Percentiles rank a stretch among this genome's conserved stretches.
These are phyloP conservation scores for Leptocoma aspasia DNA, from an alignment of 2,113 vertebrate genomes.

Conservation along the genomic window DNA sequence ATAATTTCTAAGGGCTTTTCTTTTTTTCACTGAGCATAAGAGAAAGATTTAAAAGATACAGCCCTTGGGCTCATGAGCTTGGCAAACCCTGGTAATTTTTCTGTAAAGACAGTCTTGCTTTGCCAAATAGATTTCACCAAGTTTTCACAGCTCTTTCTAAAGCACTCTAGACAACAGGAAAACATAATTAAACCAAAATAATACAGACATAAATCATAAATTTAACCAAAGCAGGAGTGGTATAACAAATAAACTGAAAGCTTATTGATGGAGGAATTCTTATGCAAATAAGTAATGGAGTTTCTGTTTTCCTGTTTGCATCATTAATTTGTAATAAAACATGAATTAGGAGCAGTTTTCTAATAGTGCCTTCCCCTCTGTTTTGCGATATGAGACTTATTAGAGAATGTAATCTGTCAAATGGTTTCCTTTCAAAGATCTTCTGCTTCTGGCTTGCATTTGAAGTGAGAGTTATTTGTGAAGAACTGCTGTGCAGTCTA, in stretches of 20 bases:
- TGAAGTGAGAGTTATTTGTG: slow-evolving; percentile 11
- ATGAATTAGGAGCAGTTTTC: slow-evolving; percentile 17
- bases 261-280: not conserved
- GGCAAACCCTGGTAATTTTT: slow-evolving; percentile 6
- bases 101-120: not conserved
- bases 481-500: not conserved
- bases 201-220: not conserved
- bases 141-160: not conserved
- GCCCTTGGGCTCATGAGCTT: slow-evolving; percentile 11
- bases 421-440: slow-evolving; percentile 2
- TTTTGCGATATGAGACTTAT: slow-evolving; percentile 19
- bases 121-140: slow-evolving; percentile 3
- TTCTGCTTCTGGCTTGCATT: not conserved
- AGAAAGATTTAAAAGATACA: slow-evolving; percentile 36
- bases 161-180: not conserved
- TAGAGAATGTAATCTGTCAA: slow-evolving; percentile 9
- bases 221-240: not conserved
- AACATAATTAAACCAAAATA: not conserved
- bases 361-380: not conserved
- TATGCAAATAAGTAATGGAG: not conserved
- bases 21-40: not conserved
- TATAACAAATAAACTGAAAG: not conserved
- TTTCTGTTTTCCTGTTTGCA: slow-evolving; percentile 27
- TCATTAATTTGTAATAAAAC: slow-evolving; percentile 37
- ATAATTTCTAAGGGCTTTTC: not conserved